Conservation (phyloP, 2,888 invertebrate genomes). For the Caenorhabditis zanzibari region DNA sequence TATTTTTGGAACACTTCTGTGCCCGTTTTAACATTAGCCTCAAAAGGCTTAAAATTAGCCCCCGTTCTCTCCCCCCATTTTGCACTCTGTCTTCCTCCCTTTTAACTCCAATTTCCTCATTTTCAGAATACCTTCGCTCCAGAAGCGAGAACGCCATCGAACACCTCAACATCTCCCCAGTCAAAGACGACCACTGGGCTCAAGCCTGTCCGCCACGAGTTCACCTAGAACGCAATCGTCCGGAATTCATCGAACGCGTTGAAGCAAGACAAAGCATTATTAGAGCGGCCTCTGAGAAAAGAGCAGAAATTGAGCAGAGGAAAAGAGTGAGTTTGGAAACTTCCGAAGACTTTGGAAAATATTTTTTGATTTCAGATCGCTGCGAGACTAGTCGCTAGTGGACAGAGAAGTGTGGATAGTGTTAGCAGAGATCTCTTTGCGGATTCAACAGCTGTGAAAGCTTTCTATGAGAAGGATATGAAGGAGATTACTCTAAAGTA, state of each 20-base stretch:
- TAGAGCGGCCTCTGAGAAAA: conserved; percentile 42
- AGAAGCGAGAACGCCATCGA: conserved; percentile 52
- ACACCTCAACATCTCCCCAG: conserved; percentile 57
- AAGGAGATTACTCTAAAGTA: conserved; percentile 57
- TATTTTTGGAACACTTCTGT: too few relatives aligned
- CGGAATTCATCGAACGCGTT: conserved; percentile 57
- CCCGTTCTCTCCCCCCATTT: too few relatives aligned
- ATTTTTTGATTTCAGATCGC: conserved; percentile 34
- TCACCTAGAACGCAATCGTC: conserved; percentile 58
- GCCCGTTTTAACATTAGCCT: too few relatives aligned
- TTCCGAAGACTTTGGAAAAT: neutral
- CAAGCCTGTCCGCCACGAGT: conserved; percentile 53
- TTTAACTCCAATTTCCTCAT: neutral
- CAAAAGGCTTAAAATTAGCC: too few relatives aligned
- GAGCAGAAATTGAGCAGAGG: conserved; percentile 55
- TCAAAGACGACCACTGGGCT: conserved; percentile 57
- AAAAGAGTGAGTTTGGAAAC: conserved; percentile 46
- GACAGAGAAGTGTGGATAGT: conserved; percentile 46
- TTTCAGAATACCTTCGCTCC: conserved; percentile 22
- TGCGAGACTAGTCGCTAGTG: conserved; percentile 57
- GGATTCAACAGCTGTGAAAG: conserved; percentile 48
- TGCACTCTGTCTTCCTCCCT: neutral
- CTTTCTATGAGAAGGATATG: conserved; percentile 59
- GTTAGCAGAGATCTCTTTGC: conserved; percentile 55
- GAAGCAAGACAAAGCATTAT: conserved; percentile 61